Base-by-base conservation (phyloP, 2,113 vertebrate genomes). In the Oryctolagus cuniculus region DNA sequence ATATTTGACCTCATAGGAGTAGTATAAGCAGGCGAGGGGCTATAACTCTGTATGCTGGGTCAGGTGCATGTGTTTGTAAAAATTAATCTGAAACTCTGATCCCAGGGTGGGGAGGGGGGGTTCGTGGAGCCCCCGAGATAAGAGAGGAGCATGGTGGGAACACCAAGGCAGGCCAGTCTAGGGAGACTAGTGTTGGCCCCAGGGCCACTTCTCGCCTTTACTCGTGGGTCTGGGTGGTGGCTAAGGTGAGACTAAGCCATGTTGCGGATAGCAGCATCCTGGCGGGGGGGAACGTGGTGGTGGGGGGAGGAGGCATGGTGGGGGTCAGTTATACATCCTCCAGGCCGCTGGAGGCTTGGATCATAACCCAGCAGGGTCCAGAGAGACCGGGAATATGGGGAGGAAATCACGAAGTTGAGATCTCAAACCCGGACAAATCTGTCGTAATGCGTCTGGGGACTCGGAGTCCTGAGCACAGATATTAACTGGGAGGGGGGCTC, bases 401-500 rank as follows among this genome's bases (percentile, higher is more conserved):
- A 96, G 90, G 97, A 96, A 96, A 87, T 96, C 92, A 63, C 29
- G 0, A 95, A 95, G 72, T 83, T 0, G 10, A 91, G 85, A 83
- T 95, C 93, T 87, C 84, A 67, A 80, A 90, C 87, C 82, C 94
- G 93, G 82, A 95, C 79, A 95, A 95, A 96, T 89, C 92, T 82
- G 73, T 34, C 73, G 74, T 95, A 72, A 80, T 94, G 92, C 1
- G 24, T 97, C 94, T 88, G 84, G 95, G 95, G 96, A 95, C 97
- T 85, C 1, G 0, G 86, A 49, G 94, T 96, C 70, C 94, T 63
- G 66, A 96, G 49, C 90, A 92, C 74, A 96, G 90, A 96, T 93
- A 97, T 96, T 97, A 97, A 96, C 88, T 15, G 29, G 93, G 90
- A 93, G 78, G 82, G 70, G 51, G 75, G 86, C n/a, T 79, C 90